Evolutionary conservation across 2,888 invertebrate species (phyloP).

Genomic region (Oxycera nigricornis): DNA sequence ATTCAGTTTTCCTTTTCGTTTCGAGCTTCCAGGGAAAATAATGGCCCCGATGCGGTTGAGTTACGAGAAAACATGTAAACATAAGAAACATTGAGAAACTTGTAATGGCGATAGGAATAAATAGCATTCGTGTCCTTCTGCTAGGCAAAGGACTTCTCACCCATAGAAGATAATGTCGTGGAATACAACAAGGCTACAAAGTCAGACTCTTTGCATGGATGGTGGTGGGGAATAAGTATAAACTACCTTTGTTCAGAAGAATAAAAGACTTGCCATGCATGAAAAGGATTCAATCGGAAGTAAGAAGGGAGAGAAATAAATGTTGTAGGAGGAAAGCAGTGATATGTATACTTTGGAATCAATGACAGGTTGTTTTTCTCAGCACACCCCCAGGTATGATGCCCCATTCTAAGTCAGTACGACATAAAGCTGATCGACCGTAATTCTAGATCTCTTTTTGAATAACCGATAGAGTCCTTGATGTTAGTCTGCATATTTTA

Average conservation of each 20-base stretch:
- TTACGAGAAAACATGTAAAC: slow-evolving; percentile 13
- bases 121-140: neutral
- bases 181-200: neutral
- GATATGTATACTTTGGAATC: neutral
- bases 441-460: too few relatives aligned
- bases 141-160: neutral
- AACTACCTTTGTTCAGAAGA: neutral
- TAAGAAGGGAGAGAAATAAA: neutral
- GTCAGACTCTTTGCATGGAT: neutral
- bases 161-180: neutral
- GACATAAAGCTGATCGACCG: neutral
- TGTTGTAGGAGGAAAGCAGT: neutral
- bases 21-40: neutral
- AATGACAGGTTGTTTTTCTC: neutral
- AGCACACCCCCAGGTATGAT: neutral
- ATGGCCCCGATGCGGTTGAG: slow-evolving; percentile 9
- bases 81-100: slow-evolving; percentile 32
- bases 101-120: slow-evolving; percentile 29
- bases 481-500: too few relatives aligned
- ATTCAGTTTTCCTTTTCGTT: neutral
- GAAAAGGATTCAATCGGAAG: neutral
- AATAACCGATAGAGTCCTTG: too few relatives aligned
- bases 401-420: neutral
- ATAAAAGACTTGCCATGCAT: neutral
- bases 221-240: neutral